A percentile compares a stretch with the other conserved stretches of the same genome.
Conservation (phyloP, 2,113 vertebrate genomes). For the Centropus bengalensis region DNA sequence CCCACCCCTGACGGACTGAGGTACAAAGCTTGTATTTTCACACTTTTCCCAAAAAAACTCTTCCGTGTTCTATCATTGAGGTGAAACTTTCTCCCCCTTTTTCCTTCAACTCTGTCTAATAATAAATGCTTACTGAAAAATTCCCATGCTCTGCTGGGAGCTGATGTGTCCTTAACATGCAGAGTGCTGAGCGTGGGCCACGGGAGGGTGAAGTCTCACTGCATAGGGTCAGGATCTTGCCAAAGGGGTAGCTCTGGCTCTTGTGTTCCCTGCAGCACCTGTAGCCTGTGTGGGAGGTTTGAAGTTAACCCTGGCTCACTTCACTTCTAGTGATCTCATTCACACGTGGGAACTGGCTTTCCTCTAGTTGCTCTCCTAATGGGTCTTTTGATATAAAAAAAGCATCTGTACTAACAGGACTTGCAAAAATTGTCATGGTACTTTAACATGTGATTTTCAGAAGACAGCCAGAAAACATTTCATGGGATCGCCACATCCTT, state of each 20-base stretch:
- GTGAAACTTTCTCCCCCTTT: neutral
- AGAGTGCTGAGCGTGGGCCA: neutral
- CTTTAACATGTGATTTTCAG: neutral
- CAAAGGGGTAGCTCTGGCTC: neutral
- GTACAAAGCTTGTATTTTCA: neutral
- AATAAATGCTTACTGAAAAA: neutral
- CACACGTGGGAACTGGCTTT: neutral
- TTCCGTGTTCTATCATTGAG: neutral
- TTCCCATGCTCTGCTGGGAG: neutral
- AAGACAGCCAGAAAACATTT: neutral
- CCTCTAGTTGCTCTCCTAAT: neutral
- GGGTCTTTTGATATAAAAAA: neutral
- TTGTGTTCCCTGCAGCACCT: neutral
- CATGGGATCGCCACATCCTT: neutral
- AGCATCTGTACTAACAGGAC: fast-evolving
- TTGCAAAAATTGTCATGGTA: neutral
- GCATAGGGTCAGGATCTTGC: neutral
- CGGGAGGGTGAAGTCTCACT: neutral
- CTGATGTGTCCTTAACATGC: neutral
- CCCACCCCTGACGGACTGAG: neutral
- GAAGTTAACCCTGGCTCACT: neutral
- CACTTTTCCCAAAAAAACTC: neutral
- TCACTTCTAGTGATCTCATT: neutral
- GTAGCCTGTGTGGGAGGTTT: neutral
- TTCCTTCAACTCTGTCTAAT: neutral